A percentile compares a stretch with the other conserved stretches of the same genome.
Evolutionary conservation across 2,888 invertebrate genomes (phyloP).

Genomic region (Noctua pronuba): DNA sequence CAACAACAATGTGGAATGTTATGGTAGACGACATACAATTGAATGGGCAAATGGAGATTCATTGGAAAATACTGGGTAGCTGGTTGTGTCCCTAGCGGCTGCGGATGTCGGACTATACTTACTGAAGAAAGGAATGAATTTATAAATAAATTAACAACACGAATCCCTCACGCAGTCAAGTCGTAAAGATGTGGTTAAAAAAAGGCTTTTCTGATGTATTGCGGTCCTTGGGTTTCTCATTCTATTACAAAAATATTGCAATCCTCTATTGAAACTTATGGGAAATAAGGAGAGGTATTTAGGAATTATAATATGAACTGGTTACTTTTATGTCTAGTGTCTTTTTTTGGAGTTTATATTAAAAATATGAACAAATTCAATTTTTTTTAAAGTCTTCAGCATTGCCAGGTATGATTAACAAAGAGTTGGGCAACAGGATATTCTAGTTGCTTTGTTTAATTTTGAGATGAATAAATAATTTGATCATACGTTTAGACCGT

Average conservation of each 20-base stretch:
- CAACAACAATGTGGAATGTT: constrained; percentile 9
- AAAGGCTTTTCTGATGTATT: neutral
- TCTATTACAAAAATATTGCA: neutral
- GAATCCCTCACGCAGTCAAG: neutral
- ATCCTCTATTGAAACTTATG: neutral
- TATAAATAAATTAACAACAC: too few species aligned
- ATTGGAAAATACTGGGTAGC: neutral
- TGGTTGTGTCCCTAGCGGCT: neutral
- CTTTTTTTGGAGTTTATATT: neutral
- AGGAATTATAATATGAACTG: neutral
- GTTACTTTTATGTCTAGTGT: neutral
- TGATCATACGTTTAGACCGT: neutral
- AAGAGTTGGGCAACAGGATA: neutral
- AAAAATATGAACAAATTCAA: neutral
- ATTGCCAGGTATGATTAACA: neutral
- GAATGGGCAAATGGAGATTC: neutral
- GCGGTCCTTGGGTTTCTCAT: neutral
- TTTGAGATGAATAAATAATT: neutral
- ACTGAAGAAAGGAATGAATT: neutral
- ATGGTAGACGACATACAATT: neutral
- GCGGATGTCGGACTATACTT: neutral
- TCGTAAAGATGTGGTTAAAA: too few species aligned
- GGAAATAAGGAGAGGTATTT: neutral
- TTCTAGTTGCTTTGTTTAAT: constrained; percentile 10
- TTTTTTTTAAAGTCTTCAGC: neutral